A percentile compares a stretch with the other conserved stretches of the same genome.
Conservation (phyloP, 2,888 invertebrate genomes). For the Thecocarcelia acutangulata region DNA sequence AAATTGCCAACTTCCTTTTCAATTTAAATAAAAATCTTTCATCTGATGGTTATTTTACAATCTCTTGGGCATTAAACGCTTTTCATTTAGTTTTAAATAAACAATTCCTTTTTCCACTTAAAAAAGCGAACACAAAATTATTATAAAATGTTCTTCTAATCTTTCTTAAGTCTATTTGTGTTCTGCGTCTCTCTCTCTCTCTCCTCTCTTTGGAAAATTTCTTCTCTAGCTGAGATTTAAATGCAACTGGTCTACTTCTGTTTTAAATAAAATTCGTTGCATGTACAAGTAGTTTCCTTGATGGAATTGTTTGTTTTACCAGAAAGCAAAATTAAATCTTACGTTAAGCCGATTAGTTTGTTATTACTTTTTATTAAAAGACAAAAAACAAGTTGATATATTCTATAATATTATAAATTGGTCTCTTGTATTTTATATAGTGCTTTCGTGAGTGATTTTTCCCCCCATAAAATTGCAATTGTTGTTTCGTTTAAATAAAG, state of each 20-base stretch:
- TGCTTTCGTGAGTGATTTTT: conserved; percentile 3
- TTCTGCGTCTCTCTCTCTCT: conserved; percentile 2
- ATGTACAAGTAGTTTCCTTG: conserved; percentile 10
- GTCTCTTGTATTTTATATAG: neutral
- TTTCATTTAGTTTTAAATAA: conserved; percentile 41
- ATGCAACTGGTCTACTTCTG: conserved; percentile 23
- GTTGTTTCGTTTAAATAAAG: conserved; percentile 1
- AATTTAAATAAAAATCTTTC: neutral
- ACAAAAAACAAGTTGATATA: conserved; percentile 4
- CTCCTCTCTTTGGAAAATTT: neutral
- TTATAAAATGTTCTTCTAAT: conserved; percentile 28
- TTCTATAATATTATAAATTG: neutral
- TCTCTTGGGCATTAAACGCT: conserved; percentile 7
- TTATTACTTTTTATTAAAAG: conserved; percentile 20
- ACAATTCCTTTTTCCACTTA: conserved; percentile 34
- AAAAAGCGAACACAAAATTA: conserved; percentile 6
- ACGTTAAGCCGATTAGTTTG: conserved; percentile 62
- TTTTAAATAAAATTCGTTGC: conserved; percentile 29
- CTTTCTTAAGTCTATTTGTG: conserved; percentile 27
- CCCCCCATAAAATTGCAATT: no score
- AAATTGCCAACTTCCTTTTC: neutral
- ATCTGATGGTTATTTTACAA: neutral
- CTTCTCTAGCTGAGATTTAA: conserved; percentile 26
- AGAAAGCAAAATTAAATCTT: conserved; percentile 63
- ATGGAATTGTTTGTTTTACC: conserved; percentile 44